Evolutionary conservation across 2,797 vertebrate species (phyloP).

Genomic region (Clarias laeviceps): DNA sequence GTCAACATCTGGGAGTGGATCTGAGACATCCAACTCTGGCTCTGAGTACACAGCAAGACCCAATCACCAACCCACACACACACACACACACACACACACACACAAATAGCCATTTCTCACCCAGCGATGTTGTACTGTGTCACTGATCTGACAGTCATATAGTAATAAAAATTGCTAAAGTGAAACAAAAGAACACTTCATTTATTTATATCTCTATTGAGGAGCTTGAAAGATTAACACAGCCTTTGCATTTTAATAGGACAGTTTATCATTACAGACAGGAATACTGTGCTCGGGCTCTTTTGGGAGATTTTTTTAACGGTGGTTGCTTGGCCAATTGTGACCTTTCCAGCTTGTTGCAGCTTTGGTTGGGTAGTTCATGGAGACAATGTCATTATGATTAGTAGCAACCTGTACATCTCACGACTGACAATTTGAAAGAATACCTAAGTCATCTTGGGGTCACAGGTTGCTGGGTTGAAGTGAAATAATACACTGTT

Average conservation of each 20-base stretch:
- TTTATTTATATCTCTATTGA: conserved; percentile 48
- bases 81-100: conserved; percentile 12
- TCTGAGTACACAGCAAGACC: conserved; percentile 39
- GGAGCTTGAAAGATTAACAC: conserved; percentile 43
- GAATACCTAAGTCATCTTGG: neutral
- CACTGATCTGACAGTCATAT: conserved; percentile 47
- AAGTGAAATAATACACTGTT: neutral
- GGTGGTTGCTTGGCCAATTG: neutral
- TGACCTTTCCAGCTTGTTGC: neutral
- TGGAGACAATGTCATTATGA: neutral
- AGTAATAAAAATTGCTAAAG: conserved; percentile 49
- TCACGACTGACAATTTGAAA: neutral
- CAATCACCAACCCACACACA: conserved; percentile 35
- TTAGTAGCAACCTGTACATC: neutral
- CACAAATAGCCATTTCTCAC: conserved; percentile 33
- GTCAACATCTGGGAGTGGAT: conserved; percentile 64
- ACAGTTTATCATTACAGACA: conserved; percentile 26
- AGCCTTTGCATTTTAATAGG: conserved; percentile 36
- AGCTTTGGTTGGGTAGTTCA: neutral
- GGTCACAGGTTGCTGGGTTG: neutral
- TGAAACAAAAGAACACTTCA: conserved; percentile 48
- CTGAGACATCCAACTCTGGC: conserved; percentile 53
- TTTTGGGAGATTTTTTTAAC: conserved; percentile 10
- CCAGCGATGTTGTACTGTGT: conserved; percentile 17
- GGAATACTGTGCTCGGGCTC: neutral